A percentile compares a stretch with the other conserved stretches of the same genome.
These are phyloP conservation scores for Drosophila setifemur DNA, from an alignment of 1,140 invertebrate genomes.

Conservation along the genomic window DNA sequence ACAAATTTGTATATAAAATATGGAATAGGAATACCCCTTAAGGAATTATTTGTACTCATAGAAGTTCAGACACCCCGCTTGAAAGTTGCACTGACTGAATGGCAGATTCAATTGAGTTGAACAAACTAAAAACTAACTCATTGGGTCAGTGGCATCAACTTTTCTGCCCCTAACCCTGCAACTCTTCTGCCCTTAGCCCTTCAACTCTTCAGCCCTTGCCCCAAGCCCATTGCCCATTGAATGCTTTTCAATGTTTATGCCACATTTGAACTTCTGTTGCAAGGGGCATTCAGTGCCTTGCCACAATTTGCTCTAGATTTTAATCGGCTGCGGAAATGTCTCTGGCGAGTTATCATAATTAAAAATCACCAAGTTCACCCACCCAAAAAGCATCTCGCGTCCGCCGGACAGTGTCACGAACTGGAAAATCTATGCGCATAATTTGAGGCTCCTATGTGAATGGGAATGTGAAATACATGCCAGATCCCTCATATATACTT, in stretches of 20 bases:
- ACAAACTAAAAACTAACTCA: constrained; percentile 60
- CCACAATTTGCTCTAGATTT: constrained; percentile 71
- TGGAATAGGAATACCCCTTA: no score
- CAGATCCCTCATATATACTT: constrained; percentile 9
- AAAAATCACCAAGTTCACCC: constrained; percentile 72
- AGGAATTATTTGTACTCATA: no score
- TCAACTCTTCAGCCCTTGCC: not conserved
- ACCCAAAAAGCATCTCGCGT: constrained; percentile 14
- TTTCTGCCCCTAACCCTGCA: not conserved
- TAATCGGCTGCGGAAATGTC: constrained; percentile 66
- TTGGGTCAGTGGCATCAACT: constrained; percentile 72
- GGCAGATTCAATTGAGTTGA: constrained; percentile 26
- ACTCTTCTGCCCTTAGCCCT: not conserved
- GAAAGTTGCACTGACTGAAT: not conserved
- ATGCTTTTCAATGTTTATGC: constrained; percentile 46
- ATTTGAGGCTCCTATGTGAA: constrained; percentile 31
- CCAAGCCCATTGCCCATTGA: constrained; percentile 1
- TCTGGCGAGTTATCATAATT: constrained; percentile 70
- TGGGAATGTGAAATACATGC: no score
- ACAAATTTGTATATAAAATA: not conserved
- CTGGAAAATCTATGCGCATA: constrained; percentile 41
- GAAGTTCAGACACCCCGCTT: not conserved
- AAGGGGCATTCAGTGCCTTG: constrained; percentile 3
- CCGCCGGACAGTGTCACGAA: constrained; percentile 51
- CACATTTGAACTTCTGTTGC: constrained; percentile 16